Conservation (phyloP, 2,797 vertebrate genomes). For the Coracias cyanogaster region DNA sequence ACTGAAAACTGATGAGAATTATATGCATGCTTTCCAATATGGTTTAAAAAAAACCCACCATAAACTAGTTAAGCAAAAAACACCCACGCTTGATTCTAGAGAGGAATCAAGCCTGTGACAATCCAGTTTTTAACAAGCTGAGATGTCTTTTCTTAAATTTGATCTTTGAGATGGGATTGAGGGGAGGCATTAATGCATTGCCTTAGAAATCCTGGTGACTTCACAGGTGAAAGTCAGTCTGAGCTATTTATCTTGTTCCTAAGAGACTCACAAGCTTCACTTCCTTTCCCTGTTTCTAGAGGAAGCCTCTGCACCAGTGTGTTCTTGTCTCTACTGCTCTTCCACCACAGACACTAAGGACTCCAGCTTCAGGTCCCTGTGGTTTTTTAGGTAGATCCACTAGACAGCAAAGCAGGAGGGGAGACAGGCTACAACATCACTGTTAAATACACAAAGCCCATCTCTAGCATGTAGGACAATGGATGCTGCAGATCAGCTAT, state of each 20-base stretch:
- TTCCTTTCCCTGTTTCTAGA: neutral
- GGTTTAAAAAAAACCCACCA: neutral
- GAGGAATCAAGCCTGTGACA: neutral
- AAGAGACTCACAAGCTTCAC: neutral
- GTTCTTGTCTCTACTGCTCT: neutral
- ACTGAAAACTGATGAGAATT: neutral
- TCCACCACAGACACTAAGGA: neutral
- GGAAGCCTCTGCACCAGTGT: neutral
- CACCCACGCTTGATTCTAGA: neutral
- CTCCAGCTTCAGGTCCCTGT: neutral
- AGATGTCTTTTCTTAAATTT: neutral
- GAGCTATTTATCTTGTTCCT: neutral
- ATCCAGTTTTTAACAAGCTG: neutral
- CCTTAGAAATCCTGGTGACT: neutral
- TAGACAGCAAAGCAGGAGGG: neutral
- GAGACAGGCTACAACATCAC: neutral
- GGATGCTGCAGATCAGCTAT: neutral
- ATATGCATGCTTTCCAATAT: neutral
- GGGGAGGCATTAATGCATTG: rapidly evolving
- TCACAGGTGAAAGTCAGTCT: neutral
- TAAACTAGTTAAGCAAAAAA: neutral
- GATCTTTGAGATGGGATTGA: neutral
- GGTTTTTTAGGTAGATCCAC: neutral
- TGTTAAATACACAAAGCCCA: neutral
- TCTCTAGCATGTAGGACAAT: neutral